These are phyloP conservation scores for Metacarcinus magister DNA, from an alignment of 2,888 invertebrate species.

Conservation along the genomic window DNA sequence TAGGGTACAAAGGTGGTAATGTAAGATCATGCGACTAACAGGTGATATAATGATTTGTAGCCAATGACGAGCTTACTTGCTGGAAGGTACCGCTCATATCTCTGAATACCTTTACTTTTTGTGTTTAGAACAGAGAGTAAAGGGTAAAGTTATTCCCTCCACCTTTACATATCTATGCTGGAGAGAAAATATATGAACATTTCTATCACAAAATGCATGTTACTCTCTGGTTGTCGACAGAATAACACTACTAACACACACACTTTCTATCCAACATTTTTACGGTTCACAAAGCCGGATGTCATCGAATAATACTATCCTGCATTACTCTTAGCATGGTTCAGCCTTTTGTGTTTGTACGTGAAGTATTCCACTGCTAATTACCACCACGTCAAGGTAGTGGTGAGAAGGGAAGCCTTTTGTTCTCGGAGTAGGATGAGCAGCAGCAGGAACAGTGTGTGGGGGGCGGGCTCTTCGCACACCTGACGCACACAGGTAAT, in stretches of 20 bases:
- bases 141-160: too few species aligned
- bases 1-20: too few species aligned
- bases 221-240: too few species aligned
- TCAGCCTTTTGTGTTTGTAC: background rate
- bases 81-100: too few species aligned
- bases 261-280: background rate
- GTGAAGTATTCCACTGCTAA: background rate
- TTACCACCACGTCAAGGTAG: background rate
- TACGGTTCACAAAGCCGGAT: background rate
- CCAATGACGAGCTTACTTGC: too few species aligned
- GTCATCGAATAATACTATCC: background rate
- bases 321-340: background rate
- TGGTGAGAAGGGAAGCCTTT: background rate
- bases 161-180: too few species aligned
- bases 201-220: too few species aligned
- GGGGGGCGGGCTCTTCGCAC: background rate
- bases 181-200: too few species aligned
- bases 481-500: constrained; percentile 3
- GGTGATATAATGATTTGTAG: too few species aligned
- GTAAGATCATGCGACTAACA: too few species aligned
- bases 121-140: too few species aligned
- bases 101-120: too few species aligned
- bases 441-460: background rate
- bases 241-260: background rate
- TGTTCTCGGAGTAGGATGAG: background rate